phyloP scores from a whole-genome alignment of 1,140 invertebrate genomes.

The Maconellicoccus hirsutus region DNA sequence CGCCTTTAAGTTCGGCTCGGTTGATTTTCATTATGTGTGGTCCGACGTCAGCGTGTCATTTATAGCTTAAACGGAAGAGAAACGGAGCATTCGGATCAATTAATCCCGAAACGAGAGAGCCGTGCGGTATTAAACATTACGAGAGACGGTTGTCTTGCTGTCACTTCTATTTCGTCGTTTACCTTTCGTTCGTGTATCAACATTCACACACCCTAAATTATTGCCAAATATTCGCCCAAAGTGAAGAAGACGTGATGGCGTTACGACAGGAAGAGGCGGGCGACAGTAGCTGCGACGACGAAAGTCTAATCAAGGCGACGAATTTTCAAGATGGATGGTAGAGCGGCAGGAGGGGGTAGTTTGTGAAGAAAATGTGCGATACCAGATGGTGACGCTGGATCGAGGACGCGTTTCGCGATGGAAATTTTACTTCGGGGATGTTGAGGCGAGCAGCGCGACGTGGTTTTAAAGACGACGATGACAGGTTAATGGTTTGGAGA shows the following conservation, averaged over 20 bases:
- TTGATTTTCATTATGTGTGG: constrained; percentile 22
- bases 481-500: background rate
- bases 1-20: constrained; percentile 18
- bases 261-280: too few species aligned
- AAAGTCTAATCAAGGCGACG: too few species aligned
- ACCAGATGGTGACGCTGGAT: too few species aligned
- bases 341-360: too few species aligned
- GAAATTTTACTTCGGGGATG: too few species aligned
- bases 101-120: background rate
- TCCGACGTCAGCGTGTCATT: background rate
- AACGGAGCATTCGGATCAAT: background rate
- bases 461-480: background rate
- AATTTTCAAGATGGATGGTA: too few species aligned
- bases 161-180: constrained; percentile 11
- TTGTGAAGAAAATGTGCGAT: too few species aligned
- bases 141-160: background rate
- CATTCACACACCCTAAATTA: constrained; percentile 11
- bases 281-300: too few species aligned
- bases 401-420: too few species aligned
- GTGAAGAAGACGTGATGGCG: too few species aligned
- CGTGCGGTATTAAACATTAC: background rate
- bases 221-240: constrained; percentile 5
- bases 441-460: too few species aligned
- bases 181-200: constrained; percentile 14
- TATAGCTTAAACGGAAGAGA: background rate